Evolutionary conservation across 2,888 invertebrate species (phyloP), one percentile per base, ranked within the genome.

Genomic region (Cheilosia vulpina): DNA sequence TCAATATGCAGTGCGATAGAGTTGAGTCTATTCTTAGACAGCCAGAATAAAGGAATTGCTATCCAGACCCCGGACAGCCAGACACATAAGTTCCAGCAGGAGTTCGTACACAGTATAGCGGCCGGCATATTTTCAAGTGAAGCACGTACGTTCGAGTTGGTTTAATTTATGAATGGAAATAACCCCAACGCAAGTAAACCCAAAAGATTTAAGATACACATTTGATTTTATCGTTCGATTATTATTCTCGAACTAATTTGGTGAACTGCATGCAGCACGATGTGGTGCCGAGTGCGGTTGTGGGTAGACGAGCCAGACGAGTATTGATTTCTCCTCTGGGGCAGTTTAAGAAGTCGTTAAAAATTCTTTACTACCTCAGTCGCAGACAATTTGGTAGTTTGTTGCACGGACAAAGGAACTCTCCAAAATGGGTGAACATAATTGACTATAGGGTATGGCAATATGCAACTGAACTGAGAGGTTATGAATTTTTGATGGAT

Each of bases 81-180:
- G 62, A 62, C 62, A 45, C 65, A 66, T 47, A 24, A 7, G n/a
- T 27, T 27, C 17, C 17, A 7, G 31, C 34, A 38, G 38, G 15
- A 58, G 43, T n/a, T 24, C 19, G 1, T 1, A 6, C 15, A 21
- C 38, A 21, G 38, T 34, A 2, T 2, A 34, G 7, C 34, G 34
- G 9, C 15, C 15, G 50, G 66, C 19, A 73, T 75, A 73, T 75
- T 68, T 52, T 3, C 50, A 62, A 72, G 13, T 24, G 34, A 62
- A 47, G 78, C 78, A 83, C 78, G 78, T 78, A 77, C 47, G 57
- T 34, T 19, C 73, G 66, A 68, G 55, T 68, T 78, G 66, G 77
- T 78, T 83, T 78, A 60, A 65, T 82, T 71, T 82, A 82, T 82
- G 78, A 78, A 83, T 83, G 71, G 60, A 78, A 77, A 73, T 66